Base-by-base conservation (phyloP, 2,888 invertebrate genomes). In the Oscheius onirici region DNA sequence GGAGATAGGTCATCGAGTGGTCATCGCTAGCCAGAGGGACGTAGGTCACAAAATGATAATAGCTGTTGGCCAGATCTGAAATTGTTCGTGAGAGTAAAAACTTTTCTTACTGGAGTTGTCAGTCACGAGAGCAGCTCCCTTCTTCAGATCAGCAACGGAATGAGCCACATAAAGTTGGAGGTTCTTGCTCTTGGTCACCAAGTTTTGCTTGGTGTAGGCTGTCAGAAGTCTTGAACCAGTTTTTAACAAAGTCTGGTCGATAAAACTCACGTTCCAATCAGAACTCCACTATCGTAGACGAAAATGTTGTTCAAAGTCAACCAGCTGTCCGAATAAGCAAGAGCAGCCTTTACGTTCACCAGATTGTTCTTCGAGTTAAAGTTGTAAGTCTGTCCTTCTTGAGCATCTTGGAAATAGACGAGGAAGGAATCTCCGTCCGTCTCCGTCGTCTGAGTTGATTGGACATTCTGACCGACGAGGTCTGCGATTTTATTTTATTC, bases 21-120 rank as follows among this genome's bases (percentile, higher is more conserved):
- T 52, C 52, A 13, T 6, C 3, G 5, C 24, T 17, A 13, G 3
- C 24, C 17, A 52, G 24, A 3, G 52, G 52, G 6, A 52, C 20
- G 24, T 52, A 52, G 5, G 17, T 22, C 6, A 24, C 13, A 20
- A 22, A 52, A 24, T 52, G 52, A 22, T 24, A 13, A 22, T 52
- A 52, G 20, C n/a, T 20, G 22, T 52, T 52, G 24, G 24, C 20
- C 52, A 52, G 13, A 20, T 52, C 52, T 52, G 13, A 15, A n/a
- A n/a, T n/a, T n/a, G n/a, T n/a, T n/a, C n/a, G n/a, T 17, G 20
- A 46, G 0, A 20, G 34, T 6, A 34, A 34, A 8, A 34, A 34
- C 34, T 34, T n/a, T n/a, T n/a, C 52, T 52, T 52, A 52, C 52
- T 52, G 5, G 52, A 52, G 15, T 13, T 52, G 52, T 52, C 52